Evolutionary conservation across 2,113 vertebrate species (phyloP).

Genomic region (Tyto alba): DNA sequence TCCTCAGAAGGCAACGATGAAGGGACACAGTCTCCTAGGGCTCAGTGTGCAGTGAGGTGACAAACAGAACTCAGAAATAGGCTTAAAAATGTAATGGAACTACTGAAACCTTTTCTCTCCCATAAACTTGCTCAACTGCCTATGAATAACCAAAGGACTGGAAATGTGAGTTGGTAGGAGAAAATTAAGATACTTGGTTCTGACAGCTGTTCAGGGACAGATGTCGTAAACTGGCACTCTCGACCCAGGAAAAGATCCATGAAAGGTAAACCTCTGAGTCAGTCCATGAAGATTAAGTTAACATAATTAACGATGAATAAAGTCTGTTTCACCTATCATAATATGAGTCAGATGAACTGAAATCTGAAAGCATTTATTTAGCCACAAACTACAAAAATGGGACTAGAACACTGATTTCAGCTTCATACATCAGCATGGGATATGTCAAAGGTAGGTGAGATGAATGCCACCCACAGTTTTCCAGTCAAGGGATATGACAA

Average conservation of each 20-base stretch:
- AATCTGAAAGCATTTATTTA: background rate
- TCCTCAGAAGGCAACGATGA: background rate
- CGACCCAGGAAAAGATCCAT: background rate
- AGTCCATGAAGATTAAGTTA: background rate
- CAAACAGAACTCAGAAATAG: background rate
- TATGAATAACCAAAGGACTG: background rate
- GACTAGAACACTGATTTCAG: background rate
- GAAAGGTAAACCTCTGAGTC: background rate
- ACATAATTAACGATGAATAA: background rate
- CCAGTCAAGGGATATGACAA: background rate
- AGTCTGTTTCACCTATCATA: background rate
- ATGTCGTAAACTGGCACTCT: background rate
- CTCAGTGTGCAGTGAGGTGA: background rate
- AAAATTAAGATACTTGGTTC: background rate
- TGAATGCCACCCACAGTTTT: background rate
- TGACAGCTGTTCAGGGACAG: background rate
- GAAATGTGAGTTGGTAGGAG: background rate
- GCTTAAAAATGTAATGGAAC: background rate
- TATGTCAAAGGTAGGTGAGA: background rate
- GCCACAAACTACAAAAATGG: background rate
- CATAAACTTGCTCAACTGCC: background rate
- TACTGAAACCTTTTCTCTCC: background rate
- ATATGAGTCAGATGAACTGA: constrained; percentile 1
- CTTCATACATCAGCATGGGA: background rate
- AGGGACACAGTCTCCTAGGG: background rate